phyloP scores from a whole-genome alignment of 2,888 invertebrate species.

The Ophonus ardosiacus region DNA sequence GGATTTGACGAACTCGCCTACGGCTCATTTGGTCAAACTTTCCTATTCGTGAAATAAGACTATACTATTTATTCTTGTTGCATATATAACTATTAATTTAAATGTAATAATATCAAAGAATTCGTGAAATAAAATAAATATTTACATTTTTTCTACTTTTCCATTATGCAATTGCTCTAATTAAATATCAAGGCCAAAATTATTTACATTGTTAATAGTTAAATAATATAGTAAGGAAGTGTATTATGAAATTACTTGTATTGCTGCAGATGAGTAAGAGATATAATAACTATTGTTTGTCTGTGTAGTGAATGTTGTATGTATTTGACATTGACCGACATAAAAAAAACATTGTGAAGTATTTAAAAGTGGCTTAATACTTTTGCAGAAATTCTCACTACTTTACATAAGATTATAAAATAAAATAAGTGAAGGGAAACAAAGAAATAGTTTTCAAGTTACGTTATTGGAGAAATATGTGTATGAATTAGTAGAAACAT shows the following conservation, averaged over 20 bases:
- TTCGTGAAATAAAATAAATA: neutral
- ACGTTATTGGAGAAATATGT: neutral
- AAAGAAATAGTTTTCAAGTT: neutral
- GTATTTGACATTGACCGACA: neutral
- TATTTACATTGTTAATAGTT: neutral
- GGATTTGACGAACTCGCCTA: no score
- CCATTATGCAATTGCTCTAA: neutral
- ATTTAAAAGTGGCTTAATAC: neutral
- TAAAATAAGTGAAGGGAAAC: neutral
- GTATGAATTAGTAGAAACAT: no score
- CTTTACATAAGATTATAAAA: neutral
- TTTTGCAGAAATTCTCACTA: neutral
- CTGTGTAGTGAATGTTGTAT: neutral
- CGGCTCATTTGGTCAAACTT: no score
- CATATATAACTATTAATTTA: no score
- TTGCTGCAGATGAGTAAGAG: neutral
- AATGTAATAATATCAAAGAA: no score
- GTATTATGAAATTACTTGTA: neutral
- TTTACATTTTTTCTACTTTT: neutral
- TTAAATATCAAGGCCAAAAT: neutral
- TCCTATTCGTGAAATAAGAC: no score
- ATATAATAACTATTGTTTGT: neutral
- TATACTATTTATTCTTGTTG: no score
- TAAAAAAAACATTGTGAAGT: neutral
- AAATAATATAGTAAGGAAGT: neutral